These are phyloP conservation scores for Caenorhabditis sp. DNA, from an alignment of 2,888 invertebrate species.

Conservation along the genomic window DNA sequence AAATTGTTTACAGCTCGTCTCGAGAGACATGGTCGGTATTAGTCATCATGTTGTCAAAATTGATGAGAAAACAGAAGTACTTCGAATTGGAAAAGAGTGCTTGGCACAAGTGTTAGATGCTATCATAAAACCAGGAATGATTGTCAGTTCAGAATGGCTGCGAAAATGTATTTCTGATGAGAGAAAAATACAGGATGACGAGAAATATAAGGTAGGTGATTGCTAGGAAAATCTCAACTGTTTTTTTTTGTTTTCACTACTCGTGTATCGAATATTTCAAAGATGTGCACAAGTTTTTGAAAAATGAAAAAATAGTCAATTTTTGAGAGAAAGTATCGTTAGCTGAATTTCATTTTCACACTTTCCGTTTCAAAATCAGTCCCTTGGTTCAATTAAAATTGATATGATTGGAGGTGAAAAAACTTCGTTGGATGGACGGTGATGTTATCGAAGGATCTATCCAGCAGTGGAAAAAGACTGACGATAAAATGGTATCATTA, in stretches of 20 bases:
- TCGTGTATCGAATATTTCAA: no score
- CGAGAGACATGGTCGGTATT: slow-evolving; percentile 16
- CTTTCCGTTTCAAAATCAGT: no score
- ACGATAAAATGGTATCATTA: slow-evolving; percentile 18
- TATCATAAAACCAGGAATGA: slow-evolving; percentile 25
- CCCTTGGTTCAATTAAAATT: no score
- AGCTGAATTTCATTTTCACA: no score
- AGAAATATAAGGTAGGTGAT: slow-evolving; percentile 8
- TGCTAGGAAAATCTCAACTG: not conserved
- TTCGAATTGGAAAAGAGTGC: slow-evolving; percentile 24
- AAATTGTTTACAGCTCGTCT: slow-evolving; percentile 17
- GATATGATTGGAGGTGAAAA: slow-evolving; percentile 9
- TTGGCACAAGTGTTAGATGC: slow-evolving; percentile 18
- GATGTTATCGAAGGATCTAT: slow-evolving; percentile 18
- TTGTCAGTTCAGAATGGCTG: slow-evolving; percentile 30
- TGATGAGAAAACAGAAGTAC: slow-evolving; percentile 14
- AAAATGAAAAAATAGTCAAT: not conserved
- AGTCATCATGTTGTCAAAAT: slow-evolving; percentile 26
- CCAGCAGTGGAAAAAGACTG: slow-evolving; percentile 26
- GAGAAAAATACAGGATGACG: slow-evolving; percentile 18
- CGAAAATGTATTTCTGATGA: slow-evolving; percentile 21
- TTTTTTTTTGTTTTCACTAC: slow-evolving; percentile 1
- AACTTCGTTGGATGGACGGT: slow-evolving; percentile 30
- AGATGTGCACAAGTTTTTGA: no score
- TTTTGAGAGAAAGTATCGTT: no score